Conservation (phyloP, 2,113 vertebrate species). For the Eolophus roseicapilla region DNA sequence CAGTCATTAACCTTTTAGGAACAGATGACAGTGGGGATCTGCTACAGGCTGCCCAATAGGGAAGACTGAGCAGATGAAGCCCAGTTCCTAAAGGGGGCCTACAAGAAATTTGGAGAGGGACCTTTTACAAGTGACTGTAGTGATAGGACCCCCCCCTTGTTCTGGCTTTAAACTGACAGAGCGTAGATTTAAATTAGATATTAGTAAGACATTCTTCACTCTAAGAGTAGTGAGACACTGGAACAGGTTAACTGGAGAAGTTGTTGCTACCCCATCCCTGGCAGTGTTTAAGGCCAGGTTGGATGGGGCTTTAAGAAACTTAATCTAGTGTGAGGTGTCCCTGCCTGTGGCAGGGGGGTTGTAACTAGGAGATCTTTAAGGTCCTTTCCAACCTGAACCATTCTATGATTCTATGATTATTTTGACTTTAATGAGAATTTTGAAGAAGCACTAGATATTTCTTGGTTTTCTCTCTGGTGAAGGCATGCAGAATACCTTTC, state of each 20-base stretch:
- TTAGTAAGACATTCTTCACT: neutral
- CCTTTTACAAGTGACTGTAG: neutral
- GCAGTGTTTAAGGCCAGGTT: neutral
- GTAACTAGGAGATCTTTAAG: neutral
- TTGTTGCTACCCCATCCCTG: neutral
- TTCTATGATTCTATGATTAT: neutral
- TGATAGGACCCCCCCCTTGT: neutral
- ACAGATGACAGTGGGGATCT: neutral
- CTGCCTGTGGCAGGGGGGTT: neutral
- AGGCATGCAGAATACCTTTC: neutral
- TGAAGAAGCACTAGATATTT: neutral
- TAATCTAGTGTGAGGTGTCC: neutral
- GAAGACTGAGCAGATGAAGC: neutral
- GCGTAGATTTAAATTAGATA: neutral
- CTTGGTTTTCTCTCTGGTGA: neutral
- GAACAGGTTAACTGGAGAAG: neutral
- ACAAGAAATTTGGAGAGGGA: neutral
- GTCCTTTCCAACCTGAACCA: neutral
- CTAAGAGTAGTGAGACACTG: neutral
- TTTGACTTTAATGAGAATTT: neutral
- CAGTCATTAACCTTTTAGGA: neutral
- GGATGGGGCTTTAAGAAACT: neutral
- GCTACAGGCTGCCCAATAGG: neutral
- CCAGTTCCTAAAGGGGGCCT: neutral
- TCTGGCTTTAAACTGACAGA: neutral